A percentile compares a stretch with the other conserved stretches of the same genome.
These are phyloP conservation scores for Chironomus tepperi DNA, from an alignment of 1,140 invertebrate genomes.

Conservation along the genomic window DNA sequence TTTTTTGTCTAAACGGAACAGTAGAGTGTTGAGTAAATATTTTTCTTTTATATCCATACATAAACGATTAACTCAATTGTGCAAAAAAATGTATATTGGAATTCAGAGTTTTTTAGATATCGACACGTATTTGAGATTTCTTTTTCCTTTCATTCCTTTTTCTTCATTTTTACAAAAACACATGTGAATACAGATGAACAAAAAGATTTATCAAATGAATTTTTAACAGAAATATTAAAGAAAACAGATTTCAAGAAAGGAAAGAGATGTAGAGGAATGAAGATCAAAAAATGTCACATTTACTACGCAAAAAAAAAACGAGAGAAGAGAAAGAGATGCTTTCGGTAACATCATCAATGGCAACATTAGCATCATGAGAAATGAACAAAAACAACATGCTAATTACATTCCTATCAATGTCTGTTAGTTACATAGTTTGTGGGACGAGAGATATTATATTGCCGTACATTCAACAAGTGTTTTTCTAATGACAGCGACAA, in stretches of 20 bases:
- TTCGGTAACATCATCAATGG: neutral
- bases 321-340: neutral
- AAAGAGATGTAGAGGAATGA: neutral
- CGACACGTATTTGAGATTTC: neutral
- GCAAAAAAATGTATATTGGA: too few species aligned
- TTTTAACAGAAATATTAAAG: too few species aligned
- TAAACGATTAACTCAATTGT: too few species aligned
- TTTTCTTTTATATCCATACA: too few species aligned
- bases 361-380: too few species aligned
- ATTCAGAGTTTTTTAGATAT: neutral
- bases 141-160: neutral
- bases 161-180: neutral
- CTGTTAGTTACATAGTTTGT: slow-evolving; percentile 3
- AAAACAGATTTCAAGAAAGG: too few species aligned
- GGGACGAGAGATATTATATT: neutral
- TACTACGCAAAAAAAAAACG: neutral
- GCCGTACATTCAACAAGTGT: slow-evolving; percentile 4
- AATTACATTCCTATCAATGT: neutral
- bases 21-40: too few species aligned
- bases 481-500: neutral
- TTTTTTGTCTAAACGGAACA: too few species aligned
- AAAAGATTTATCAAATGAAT: neutral
- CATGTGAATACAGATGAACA: neutral
- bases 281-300: neutral
- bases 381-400: neutral